Base-by-base conservation (phyloP, 37 sponge, comb jelly and placozoan species). In the Axinella damicornis region DNA sequence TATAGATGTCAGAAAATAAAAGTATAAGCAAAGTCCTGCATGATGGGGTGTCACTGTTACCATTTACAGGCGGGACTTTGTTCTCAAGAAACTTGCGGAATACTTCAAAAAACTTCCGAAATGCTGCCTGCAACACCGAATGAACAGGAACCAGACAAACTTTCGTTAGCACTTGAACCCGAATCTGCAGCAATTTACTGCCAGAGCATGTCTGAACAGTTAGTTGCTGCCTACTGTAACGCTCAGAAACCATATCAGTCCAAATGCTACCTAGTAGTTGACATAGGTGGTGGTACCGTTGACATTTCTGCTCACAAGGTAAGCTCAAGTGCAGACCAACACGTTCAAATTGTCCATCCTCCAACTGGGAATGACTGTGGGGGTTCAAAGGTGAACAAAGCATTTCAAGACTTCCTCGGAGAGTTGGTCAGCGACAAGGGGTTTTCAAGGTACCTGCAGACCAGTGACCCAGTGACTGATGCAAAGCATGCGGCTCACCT, bases 281-380 rank as follows among this genome's bases (percentile, higher is more conserved):
- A 83, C 34, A 74, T 73, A 62, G 84, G 84, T 53, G 84, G 84
- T 64, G 84, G 84, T 1, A 83, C 84, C 20, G 76, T 74, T 2
- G 84, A 83, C 27, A 83, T 83, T 41, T 36, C 84, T 53, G 76
- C 46, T 46, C 9, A 46, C 46, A 46, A 9, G 6, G 46, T 9
- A 46, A 46, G 46, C 9, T 46, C 46, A 35, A 39, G 38, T 14
- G 27, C 31, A 36, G 79, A 63, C 20, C 24, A 24, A 54, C 53
- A 64, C 19, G 63, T 83, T 52, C 24, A 64, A 2, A 76, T 74
- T 36, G 39, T 83, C 41, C 30, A 31, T 16, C 72, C 59, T 1
- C 76, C 84, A 65, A 30, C 41, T 32, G 84, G 84, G 38, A 74
- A 83, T 65, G 57, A 74, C 24, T 64, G 76, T 41, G 84, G 84